Evolutionary conservation across 2,888 invertebrate species (phyloP), one percentile per base, ranked within the genome.

Genomic region (Pachydiplax longipennis): DNA sequence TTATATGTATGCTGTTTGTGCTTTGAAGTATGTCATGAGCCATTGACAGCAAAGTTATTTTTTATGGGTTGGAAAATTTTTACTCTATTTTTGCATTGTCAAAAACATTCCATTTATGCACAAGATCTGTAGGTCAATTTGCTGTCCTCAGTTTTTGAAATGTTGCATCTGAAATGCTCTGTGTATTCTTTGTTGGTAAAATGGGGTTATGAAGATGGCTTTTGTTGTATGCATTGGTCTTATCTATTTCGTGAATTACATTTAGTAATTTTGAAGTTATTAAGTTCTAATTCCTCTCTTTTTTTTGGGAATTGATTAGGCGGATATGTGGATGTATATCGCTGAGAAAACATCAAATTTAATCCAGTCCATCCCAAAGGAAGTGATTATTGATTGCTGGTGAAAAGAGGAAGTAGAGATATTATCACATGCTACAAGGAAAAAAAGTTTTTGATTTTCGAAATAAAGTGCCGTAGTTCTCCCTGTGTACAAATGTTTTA

Each of bases 281-380:
- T 73, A 1, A 31, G 18, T 35, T 61, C 87, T 87, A 87, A 61
- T 61, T 31, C 12, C 1, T n/a, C 6, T 37, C 53, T 15, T 83
- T 40, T 13, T 40, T 65, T 37, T 58, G 83, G 6, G 58, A 61
- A 37, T 87, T 40, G n/a, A 18, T 8, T 37, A 87, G 87, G 87
- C n/a, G 87, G 87, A 65, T 87, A 87, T 37, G 87, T 87, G 13
- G 87, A 61, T 37, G 87, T 87, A 0, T 87, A 87, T 61, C 87
- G 87, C 87, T 87, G 87, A 87, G 61, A 31, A 61, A n/a, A 31
- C 73, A 25, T n/a, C 8, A 22, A 6, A 25, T 5, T 73, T 31
- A 73, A 31, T 73, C 73, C 73, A 73, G 25, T 73, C 73, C 25
- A 31, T 31, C 31, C 73, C 73, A 31, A 31, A 31, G 10, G 31